These are phyloP conservation scores for Lutjanus campechanus DNA, from an alignment of 2,797 vertebrate species.

Conservation along the genomic window DNA sequence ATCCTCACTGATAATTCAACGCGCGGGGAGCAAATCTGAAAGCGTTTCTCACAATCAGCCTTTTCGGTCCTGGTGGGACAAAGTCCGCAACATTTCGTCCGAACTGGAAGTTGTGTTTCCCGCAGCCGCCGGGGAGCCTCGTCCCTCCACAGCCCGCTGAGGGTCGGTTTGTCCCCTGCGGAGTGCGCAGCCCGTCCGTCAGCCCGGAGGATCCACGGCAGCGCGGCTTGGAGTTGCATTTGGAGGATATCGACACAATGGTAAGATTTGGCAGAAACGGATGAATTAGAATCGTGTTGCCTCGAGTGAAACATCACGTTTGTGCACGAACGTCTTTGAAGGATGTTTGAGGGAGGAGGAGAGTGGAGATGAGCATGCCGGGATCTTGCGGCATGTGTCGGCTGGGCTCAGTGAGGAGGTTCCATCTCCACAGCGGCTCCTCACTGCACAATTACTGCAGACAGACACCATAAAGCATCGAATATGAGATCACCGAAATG, in stretches of 20 bases:
- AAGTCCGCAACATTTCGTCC: not conserved
- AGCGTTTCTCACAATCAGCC: not conserved
- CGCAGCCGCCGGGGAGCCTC: conserved; percentile 8
- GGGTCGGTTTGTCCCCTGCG: conserved; percentile 19
- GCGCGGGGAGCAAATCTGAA: not conserved
- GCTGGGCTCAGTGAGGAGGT: conserved; percentile 32
- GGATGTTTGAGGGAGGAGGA: conserved; percentile 1
- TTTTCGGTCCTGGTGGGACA: not conserved
- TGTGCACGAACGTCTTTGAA: not conserved
- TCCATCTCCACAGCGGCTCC: conserved; percentile 14
- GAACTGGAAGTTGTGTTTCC: conserved; percentile 39
- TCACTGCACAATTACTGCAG: conserved; percentile 28
- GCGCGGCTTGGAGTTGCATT: conserved; percentile 1
- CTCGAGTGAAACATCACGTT: not conserved
- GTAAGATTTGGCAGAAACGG: conserved; percentile 44
- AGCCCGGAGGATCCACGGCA: conserved; percentile 7
- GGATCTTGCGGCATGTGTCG: conserved; percentile 70
- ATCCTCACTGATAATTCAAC: not conserved
- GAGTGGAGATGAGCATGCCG: conserved; percentile 25
- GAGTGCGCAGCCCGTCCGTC: conserved; percentile 25
- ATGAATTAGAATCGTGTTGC: not conserved
- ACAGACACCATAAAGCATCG: not conserved
- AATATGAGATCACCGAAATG: not conserved
- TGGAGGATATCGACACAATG: conserved; percentile 38
- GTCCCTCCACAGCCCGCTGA: conserved; percentile 7